Evolutionary conservation across 2,888 invertebrate species (phyloP), one percentile per base, ranked within the genome.

Genomic region (Nomada lathburiana): DNA sequence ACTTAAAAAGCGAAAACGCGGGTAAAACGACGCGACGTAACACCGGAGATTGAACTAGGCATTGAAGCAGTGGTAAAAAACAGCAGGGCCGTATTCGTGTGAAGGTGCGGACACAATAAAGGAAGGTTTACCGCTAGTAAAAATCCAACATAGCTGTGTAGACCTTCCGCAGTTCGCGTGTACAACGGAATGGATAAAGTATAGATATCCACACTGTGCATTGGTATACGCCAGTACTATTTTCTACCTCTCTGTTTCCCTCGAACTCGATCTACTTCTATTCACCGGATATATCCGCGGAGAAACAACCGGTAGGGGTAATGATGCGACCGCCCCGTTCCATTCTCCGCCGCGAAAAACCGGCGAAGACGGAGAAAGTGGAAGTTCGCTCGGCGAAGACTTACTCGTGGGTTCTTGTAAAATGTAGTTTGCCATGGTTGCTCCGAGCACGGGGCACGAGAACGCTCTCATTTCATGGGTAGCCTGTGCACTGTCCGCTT

Each of bases 111-210:
- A 13, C 50, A 80, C 76, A 81, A 82, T 81, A 83, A 90, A 89
- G 74, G 87, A 84, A 88, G 88, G 82, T 91, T 90, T 89, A 89
- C 88, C 84, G 87, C 76, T 84, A 71, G 87, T 90, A 87, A 89
- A 90, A 89, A 89, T 89, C 83, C 85, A 80, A 70, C 76, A 68
- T 26, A 29, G 69, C 76, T 62, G 79, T 74, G 63, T 42, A 52
- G 26, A 62, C 53, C 62, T 70, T 62, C 65, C 60, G 55, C 73
- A 63, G 60, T 65, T 69, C 60, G 70, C 63, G 74, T 44, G 20
- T 59, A 74, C 64, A 69, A 65, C 57, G 44, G 75, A 80, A 80
- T 63, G 70, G 64, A 80, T 83, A 81, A 86, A 86, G 70, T 83
- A 81, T 87, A 83, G 76, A 87, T 83, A 62, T 68, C 44, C 55